phyloP scores from a whole-genome alignment of 1,140 invertebrate genomes.

The Drosophila tani region DNA sequence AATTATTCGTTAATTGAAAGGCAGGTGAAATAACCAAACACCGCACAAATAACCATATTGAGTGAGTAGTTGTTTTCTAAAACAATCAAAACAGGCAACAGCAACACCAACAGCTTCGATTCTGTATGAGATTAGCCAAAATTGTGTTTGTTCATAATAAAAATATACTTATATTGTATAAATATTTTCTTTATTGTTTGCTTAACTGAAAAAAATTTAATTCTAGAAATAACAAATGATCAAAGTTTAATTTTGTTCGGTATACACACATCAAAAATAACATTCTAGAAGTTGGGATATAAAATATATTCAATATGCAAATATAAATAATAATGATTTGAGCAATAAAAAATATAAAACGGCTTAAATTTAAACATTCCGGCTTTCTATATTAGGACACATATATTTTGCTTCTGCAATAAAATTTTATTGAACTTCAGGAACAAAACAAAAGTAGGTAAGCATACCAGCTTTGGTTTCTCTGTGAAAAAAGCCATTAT shows the following conservation, averaged over 20 bases:
- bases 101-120: conserved; percentile 27
- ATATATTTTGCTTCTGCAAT: no score
- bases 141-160: background rate
- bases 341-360: no score
- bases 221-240: background rate
- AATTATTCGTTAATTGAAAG: conserved; percentile 66
- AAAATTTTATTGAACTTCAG: no score
- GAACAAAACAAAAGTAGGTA: no score
- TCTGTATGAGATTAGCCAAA: conserved; percentile 15
- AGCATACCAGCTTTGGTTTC: no score
- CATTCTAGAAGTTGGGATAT: background rate
- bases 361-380: no score
- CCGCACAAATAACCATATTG: conserved; percentile 67
- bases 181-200: background rate
- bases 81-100: conserved; percentile 38
- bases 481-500: no score
- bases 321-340: no score
- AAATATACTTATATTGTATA: background rate
- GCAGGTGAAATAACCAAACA: conserved; percentile 58
- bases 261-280: background rate
- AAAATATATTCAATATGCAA: no score
- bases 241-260: background rate
- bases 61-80: conserved; percentile 50
- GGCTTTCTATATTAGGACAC: no score
- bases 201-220: no score